Evolutionary conservation across 1,140 invertebrate species (phyloP).

Genomic region (Neuroterus valhalla): DNA sequence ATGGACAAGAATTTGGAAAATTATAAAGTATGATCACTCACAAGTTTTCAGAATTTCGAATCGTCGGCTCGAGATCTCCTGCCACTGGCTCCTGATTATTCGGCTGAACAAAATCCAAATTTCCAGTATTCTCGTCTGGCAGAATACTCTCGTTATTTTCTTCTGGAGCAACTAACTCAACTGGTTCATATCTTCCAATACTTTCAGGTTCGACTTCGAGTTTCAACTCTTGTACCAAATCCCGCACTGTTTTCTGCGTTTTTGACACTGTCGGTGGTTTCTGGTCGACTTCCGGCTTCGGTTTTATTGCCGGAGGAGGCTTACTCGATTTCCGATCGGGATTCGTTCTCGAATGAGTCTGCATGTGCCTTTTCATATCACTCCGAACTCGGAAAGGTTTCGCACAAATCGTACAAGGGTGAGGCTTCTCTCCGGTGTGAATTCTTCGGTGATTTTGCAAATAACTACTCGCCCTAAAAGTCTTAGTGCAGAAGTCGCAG

Average conservation of each 20-base stretch:
- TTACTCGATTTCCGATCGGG: constrained; percentile 53
- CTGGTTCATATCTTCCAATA: constrained; percentile 46
- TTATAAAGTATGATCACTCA: background rate
- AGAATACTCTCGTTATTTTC: constrained; percentile 70
- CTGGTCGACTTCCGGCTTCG: constrained; percentile 43
- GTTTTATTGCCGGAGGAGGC: constrained; percentile 45
- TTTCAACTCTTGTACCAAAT: constrained; percentile 69
- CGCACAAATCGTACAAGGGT: constrained; percentile 84
- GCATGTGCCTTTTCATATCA: constrained; percentile 91
- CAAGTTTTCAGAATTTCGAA: constrained; percentile 10
- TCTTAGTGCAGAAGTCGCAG: constrained; percentile 90
- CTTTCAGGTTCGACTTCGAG: constrained; percentile 64
- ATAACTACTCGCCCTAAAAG: constrained; percentile 90
- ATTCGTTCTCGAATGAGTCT: constrained; percentile 80
- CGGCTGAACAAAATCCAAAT: constrained; percentile 58
- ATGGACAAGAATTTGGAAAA: too few relatives aligned
- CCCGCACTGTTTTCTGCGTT: constrained; percentile 62
- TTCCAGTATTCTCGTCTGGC: constrained; percentile 66
- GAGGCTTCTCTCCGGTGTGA: constrained; percentile 91
- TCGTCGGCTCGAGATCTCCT: background rate
- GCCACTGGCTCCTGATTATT: constrained; percentile 35
- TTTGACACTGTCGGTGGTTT: background rate
- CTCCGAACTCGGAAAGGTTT: constrained; percentile 91
- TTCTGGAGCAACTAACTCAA: constrained; percentile 63
- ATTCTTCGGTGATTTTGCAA: constrained; percentile 91